These are phyloP conservation scores for Gambelia wislizenii DNA, from an alignment of 2,797 vertebrate genomes.

Conservation along the genomic window DNA sequence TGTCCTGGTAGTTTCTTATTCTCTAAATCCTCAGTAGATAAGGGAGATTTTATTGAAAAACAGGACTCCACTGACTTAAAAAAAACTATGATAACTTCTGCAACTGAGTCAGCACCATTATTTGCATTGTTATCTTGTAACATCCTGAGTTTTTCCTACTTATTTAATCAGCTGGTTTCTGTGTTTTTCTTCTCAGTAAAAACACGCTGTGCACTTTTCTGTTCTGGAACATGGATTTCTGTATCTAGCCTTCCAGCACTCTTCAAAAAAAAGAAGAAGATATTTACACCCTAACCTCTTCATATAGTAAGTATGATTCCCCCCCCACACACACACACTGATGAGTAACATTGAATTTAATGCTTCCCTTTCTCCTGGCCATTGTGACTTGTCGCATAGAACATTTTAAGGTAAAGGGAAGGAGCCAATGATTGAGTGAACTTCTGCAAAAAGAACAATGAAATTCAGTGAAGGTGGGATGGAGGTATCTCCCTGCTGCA, in stretches of 20 bases:
- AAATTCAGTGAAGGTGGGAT: too few species aligned
- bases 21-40: neutral
- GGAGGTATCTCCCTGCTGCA: too few species aligned
- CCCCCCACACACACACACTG: too few species aligned
- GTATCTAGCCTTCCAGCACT: neutral
- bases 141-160: neutral
- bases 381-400: neutral
- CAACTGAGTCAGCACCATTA: neutral
- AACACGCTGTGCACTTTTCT: neutral
- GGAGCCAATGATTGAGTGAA: too few species aligned
- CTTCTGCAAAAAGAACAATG: too few species aligned
- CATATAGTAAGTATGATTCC: neutral
- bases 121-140: slow-evolving; percentile 5
- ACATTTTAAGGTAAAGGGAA: neutral
- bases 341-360: neutral
- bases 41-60: neutral
- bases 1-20: neutral
- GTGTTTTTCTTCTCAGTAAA: slow-evolving; percentile 5
- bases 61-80: neutral
- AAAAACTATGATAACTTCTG: neutral
- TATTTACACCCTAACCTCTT: neutral
- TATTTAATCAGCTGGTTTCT: neutral
- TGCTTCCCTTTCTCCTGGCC: neutral
- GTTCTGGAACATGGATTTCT: neutral
- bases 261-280: neutral